These are phyloP conservation scores for Etia nguti DNA, from an alignment of 2,113 vertebrate species.

Conservation along the genomic window DNA sequence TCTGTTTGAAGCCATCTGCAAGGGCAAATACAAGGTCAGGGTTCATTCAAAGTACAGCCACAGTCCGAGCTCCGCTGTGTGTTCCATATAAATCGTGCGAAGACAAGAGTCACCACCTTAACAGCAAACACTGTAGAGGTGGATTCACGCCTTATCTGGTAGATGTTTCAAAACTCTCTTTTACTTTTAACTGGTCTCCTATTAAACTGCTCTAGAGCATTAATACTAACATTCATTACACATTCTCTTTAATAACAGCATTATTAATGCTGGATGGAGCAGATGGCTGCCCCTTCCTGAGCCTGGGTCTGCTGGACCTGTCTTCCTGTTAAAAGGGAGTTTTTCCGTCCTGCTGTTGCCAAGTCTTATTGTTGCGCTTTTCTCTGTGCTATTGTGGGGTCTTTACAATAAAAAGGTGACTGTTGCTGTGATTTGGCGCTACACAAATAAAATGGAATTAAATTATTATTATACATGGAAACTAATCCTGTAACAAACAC, in stretches of 20 bases:
- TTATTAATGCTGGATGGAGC: neutral
- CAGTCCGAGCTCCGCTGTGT: neutral
- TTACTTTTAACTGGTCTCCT: neutral
- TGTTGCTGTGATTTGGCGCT: neutral
- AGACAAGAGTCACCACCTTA: neutral
- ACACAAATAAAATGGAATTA: neutral
- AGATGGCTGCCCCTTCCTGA: neutral
- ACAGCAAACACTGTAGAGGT: neutral
- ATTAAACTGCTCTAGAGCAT: neutral
- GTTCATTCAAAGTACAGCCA: slow-evolving; percentile 29
- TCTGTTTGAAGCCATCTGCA: slow-evolving; percentile 95
- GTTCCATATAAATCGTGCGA: neutral
- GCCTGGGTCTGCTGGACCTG: neutral
- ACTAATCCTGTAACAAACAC: neutral
- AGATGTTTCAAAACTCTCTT: neutral
- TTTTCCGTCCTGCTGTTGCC: neutral
- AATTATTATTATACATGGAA: neutral
- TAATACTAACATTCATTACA: neutral
- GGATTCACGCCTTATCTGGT: neutral
- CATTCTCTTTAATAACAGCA: neutral
- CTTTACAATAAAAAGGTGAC: neutral
- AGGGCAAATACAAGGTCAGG: slow-evolving; percentile 94
- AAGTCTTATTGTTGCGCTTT: neutral
- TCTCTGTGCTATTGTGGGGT: neutral
- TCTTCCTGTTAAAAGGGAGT: neutral